Base-by-base conservation (phyloP, 1,140 invertebrate species). In the Akabosia matsudoensis region DNA sequence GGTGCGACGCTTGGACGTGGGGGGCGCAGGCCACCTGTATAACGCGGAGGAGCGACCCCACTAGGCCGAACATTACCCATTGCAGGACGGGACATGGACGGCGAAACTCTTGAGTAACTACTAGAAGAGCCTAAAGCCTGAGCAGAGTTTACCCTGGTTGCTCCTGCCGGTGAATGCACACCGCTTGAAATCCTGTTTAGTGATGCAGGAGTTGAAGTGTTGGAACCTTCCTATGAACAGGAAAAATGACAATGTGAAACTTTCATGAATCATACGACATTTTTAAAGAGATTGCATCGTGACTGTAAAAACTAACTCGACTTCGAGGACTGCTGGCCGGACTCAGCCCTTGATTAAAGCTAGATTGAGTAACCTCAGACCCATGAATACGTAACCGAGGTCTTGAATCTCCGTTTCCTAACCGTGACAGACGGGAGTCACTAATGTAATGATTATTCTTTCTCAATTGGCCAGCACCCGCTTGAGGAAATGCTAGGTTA, bases 401-500 rank as follows among this genome's bases (percentile, higher is more conserved):
- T n/a, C 34, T 31, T 4, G 10, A 4, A 22, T 37, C 31, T 28
- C 31, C 16, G 3, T 3, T 22, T 22, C 70, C 70, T 16, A 45
- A 18, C 24, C 34, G 16, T 18, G 70, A 14, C 2, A 72, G 24
- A 28, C 70, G 16, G 16, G 33, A 37, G 30, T 77, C 76, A 51
- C 76, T 77, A 26, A 74, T 70, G 61, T 74, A 45, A 28, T 74
- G 61, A 33, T 77, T 54, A n/a, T 77, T 73, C 13, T 74, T 61
- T 14, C 33, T 67, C 13, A 77, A 24, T 16, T 67, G 61, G 28
- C 37, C 31, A 31, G 33, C 26, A 37, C 45, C 7, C 28, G 73
- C 22, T 73, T 73, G 26, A 28, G 45, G n/a, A 74, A 64, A 30
- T 64, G 31, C 18, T 34, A 52, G 22, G 22, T 34, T 70, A 31